Conservation (phyloP, 1,140 invertebrate species). For the Drosophila repleta region DNA sequence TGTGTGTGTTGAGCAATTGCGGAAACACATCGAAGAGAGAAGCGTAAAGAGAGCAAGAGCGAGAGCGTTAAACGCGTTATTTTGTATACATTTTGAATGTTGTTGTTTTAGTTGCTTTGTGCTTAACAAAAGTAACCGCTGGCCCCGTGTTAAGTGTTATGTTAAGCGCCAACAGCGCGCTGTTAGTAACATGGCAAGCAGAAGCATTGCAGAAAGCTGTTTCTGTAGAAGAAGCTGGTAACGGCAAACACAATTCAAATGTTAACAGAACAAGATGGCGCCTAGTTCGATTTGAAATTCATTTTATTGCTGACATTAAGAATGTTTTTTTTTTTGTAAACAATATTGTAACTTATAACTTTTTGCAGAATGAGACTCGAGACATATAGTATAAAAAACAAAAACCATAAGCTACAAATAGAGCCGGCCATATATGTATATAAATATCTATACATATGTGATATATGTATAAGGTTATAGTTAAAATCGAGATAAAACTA, state of each 20-base stretch:
- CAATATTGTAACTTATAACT: conserved; percentile 31
- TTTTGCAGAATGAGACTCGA: conserved; percentile 66
- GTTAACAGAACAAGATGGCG: conserved; percentile 33
- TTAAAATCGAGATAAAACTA: conserved; percentile 48
- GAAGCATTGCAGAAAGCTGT: conserved; percentile 10
- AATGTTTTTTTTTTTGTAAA: conserved; percentile 42
- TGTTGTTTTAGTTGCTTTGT: conserved; percentile 31
- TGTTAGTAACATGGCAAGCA: conserved; percentile 61
- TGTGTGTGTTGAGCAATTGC: conserved; percentile 45
- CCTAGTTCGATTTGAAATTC: conserved; percentile 26
- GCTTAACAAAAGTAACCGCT: conserved; percentile 17
- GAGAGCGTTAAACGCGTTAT: conserved; percentile 69
- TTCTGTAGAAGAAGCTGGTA: conserved; percentile 14
- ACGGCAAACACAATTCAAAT: conserved; percentile 39
- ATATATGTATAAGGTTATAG: conserved; percentile 21
- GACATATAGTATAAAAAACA: conserved; percentile 35
- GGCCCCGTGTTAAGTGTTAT: conserved; percentile 29
- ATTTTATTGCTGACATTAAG: conserved; percentile 61
- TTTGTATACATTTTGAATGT: conserved; percentile 69
- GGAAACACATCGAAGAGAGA: conserved; percentile 39
- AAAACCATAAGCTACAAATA: conserved; percentile 50
- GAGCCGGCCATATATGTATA: conserved; percentile 30
- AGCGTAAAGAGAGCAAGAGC: conserved; percentile 73
- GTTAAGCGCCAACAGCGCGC: conserved; percentile 44
- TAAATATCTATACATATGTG: conserved; percentile 38